Evolutionary conservation across 2,888 invertebrate genomes (phyloP), one percentile per base, ranked within the genome.

Genomic region (Cephus sareptanus): DNA sequence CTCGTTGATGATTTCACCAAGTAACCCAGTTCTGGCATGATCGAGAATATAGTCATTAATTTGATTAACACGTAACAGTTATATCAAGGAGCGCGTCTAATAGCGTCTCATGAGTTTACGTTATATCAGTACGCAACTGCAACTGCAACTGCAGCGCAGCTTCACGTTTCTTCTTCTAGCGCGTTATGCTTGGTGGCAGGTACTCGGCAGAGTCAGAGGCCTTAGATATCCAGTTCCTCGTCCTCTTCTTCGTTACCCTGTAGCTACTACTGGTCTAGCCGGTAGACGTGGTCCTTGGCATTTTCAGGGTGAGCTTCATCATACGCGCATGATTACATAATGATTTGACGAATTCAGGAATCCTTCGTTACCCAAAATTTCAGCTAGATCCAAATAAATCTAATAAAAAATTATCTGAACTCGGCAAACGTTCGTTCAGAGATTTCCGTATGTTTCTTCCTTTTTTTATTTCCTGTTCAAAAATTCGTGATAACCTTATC

Each of bases 131-230:
- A 56, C 9, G 23, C 56, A 56, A 56, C 23, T 56, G 56, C 56
- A 56, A 56, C 56, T 56, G 23, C 56, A 56, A 56, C 56, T 56
- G 56, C 56, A 56, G 56, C 56, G 56, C 56, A 56, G 56, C 56
- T 23, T 56, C 56, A 56, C 56, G 23, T 56, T 56, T 56, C 56
- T 56, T 76, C 89, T 90, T 90, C 80, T 90, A 91, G 91, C 91
- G 84, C 90, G 90, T 87, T 89, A 89, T 85, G 84, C 87, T 88
- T 89, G 90, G 90, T 91, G 91, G 91, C 89, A 88, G 86, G 78
- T 81, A 84, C 73, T 84, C 75, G 81, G 78, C 79, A 85, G 81
- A 81, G 82, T 79, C 79, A 78, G 79, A 84, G 83, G 83, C 34
- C 35, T 73, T 86, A 89, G 82, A 81, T 87, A 87, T 83, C 82